Base-by-base conservation (phyloP, 2,113 vertebrate species). In the Anseranas semipalmata region DNA sequence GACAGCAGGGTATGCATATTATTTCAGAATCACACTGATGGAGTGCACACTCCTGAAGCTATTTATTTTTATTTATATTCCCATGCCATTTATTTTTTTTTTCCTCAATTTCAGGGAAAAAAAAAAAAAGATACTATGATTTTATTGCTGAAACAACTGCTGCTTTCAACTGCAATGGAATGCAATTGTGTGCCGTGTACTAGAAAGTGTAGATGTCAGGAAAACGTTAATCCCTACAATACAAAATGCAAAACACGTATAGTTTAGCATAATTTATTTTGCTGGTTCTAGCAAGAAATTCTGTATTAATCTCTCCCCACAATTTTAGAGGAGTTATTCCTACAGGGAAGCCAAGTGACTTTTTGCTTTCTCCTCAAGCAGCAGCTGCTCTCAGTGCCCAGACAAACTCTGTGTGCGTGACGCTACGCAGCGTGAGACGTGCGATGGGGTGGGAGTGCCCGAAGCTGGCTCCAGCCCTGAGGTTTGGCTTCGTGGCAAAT, bases 381-480 rank as follows among this genome's bases (percentile, higher is more conserved):
- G 5, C 28, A 0, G 21, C 21, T 68, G 66, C n/a, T 43, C 12
- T n/a, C 43, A 4, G 66, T 22, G 20, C 37, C 53, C 43, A 37
- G 76, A 17, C 32, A 28, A 45, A 12, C 33, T 8, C 32, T 12
- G 12, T 3, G 65, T 14, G n/a, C 0, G 0, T 12, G 27, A 30
- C 0, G 3, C 59, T 39, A 5, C 8, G 0, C 43, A 15, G 60
- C 0, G 0, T 1, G 48, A 58, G 43, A 6, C 2, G 19, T 7
- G 39, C 0, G 2, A 6, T 0, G 13, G 45, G 6, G 2, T 4
- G 37, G 76, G 68, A 33, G 25, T 70, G 60, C 28, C 33, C 0
- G 3, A 14, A 27, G 45, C 25, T 18, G 75, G 46, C 52, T 67
- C 67, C 25, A 55, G 74, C 53, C 53, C 72, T 37, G 7, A 9